phyloP scores from a whole-genome alignment of 92 coral and sea anemone genomes.

The Palythoa grandiflora region DNA sequence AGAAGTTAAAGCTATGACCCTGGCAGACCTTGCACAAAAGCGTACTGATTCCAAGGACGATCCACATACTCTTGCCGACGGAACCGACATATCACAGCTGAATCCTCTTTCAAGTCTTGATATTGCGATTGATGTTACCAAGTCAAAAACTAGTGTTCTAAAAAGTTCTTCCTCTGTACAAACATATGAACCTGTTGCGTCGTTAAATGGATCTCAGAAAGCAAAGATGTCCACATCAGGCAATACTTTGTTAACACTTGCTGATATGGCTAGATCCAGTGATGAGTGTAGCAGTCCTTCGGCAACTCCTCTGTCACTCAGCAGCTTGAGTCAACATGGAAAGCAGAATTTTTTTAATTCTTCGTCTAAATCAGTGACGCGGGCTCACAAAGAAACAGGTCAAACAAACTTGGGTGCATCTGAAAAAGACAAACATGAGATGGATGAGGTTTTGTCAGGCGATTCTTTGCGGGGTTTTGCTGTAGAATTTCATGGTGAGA shows the following conservation, averaged over 20 bases:
- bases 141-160: neutral
- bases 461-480: neutral
- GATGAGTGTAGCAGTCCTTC: neutral
- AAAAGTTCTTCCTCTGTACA: neutral
- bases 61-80: neutral
- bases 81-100: neutral
- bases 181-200: neutral
- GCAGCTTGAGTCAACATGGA: neutral
- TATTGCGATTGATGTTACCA: neutral
- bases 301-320: neutral
- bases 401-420: neutral
- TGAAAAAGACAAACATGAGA: neutral
- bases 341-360: neutral
- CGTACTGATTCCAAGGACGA: neutral
- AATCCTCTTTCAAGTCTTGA: neutral
- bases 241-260: neutral
- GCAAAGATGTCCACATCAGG: neutral
- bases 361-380: neutral
- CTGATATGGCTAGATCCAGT: neutral
- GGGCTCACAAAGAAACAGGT: neutral
- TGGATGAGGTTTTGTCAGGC: neutral
- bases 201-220: neutral
- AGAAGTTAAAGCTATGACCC: neutral
- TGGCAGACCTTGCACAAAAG: conserved; percentile 8
- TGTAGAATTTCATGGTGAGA: neutral